Evolutionary conservation across 2,888 invertebrate genomes (phyloP).

Genomic region (Ligdia adustata): DNA sequence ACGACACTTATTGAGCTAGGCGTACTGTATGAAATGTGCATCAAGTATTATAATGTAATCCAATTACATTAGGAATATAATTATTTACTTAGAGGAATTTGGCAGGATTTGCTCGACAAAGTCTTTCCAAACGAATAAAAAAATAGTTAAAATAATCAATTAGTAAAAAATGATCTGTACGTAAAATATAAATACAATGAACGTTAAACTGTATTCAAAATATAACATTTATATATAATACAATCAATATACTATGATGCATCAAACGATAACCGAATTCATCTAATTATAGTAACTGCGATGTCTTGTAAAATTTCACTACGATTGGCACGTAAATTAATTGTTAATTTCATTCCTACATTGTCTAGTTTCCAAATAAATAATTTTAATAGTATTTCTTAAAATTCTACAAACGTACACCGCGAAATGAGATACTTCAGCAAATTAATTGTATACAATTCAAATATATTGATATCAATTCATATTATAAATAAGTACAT

Average conservation of each 20-base stretch:
- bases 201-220: conserved; percentile 55
- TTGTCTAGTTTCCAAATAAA: conserved; percentile 52
- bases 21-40: conserved; percentile 81
- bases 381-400: conserved; percentile 31
- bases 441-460: conserved; percentile 35
- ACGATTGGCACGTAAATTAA: conserved; percentile 68
- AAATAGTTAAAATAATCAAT: conserved; percentile 46
- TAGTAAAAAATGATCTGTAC: conserved; percentile 60
- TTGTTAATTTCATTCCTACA: conserved; percentile 42
- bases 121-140: conserved; percentile 64
- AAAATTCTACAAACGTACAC: conserved; percentile 35
- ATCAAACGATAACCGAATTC: conserved; percentile 48
- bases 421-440: conserved; percentile 37
- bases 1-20: conserved; percentile 83
- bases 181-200: conserved; percentile 60
- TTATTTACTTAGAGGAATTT: conserved; percentile 60
- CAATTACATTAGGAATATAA: conserved; percentile 72
- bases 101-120: conserved; percentile 81
- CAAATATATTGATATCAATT: conserved; percentile 48
- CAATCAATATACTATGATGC: conserved; percentile 54
- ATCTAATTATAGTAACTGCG: conserved; percentile 42
- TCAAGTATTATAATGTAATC: conserved; percentile 73
- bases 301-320: conserved; percentile 51
- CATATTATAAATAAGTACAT: conserved; percentile 64
- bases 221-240: conserved; percentile 38